phyloP scores from a whole-genome alignment of 2,113 vertebrate genomes.

The Epinephelus moara region DNA sequence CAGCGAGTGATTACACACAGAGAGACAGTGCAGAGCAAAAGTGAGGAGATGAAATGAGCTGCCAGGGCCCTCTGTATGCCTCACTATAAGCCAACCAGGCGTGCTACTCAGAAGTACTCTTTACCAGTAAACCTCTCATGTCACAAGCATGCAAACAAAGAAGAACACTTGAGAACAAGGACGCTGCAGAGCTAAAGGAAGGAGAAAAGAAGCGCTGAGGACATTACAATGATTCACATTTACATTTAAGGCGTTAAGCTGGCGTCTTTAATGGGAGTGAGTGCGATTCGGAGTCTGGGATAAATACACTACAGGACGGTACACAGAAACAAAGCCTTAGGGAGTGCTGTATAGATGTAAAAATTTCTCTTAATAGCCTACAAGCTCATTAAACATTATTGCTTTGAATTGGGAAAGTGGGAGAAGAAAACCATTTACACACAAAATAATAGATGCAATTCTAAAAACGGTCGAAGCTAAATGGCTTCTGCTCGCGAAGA shows the following conservation, averaged over 20 bases:
- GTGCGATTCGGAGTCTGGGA: neutral
- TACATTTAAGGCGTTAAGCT: slow-evolving; percentile 8
- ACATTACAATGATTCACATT: neutral
- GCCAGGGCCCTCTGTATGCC: slow-evolving; percentile 4
- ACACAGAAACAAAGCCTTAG: slow-evolving; percentile 36
- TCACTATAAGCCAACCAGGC: slow-evolving; percentile 47
- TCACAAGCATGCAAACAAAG: slow-evolving; percentile 9
- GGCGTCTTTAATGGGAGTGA: neutral
- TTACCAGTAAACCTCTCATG: slow-evolving; percentile 37
- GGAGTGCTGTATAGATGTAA: slow-evolving; percentile 32
- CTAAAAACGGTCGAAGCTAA: slow-evolving; percentile 48
- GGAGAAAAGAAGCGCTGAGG: neutral
- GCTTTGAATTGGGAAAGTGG: slow-evolving; percentile 37
- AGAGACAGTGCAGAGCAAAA: slow-evolving; percentile 55
- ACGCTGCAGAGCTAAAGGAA: neutral
- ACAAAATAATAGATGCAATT: slow-evolving; percentile 55
- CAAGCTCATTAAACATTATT: slow-evolving; percentile 58
- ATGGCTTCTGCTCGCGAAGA: slow-evolving; percentile 35
- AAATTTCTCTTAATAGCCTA: slow-evolving; percentile 29
- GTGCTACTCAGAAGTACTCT: slow-evolving; percentile 32
- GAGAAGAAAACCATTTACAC: slow-evolving; percentile 40
- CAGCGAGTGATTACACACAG: slow-evolving; percentile 57
- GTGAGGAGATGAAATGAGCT: slow-evolving; percentile 50
- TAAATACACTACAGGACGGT: neutral
- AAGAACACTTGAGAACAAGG: neutral